Base-by-base conservation (phyloP, 2,888 invertebrate genomes). In the Ypsolopha sequella region DNA sequence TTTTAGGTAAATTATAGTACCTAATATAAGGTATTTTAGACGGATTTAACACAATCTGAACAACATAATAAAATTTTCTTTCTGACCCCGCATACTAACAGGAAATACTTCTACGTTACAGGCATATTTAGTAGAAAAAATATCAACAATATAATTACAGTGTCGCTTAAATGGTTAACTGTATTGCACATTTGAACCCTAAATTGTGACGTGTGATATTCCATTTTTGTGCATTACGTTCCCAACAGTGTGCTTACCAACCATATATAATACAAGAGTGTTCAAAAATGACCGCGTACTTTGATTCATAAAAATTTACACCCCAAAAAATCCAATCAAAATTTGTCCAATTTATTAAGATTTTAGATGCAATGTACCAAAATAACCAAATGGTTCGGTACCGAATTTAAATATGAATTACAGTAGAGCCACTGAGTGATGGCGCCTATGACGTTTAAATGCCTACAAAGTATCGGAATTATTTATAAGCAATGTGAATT, bases 71-170 rank as follows among this genome's bases (percentile, higher is more conserved):
- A 7, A 11, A 39, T 39, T 38, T n/a, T 38, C 39, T 39, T 11
- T 39, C 10, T 39, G 39, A 11, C 39, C 11, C 39, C 24, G 24
- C 24, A 24, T 24, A 24, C 24, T 38, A 10, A n/a, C 38, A 38
- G 6, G 38, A n/a, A 38, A 38, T 6, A 6, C 38, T 10, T 6
- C 38, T 38, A 38, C 24, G n/a, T 38, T 43, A 46, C 35, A 46
- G 36, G 46, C 46, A 2, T 36, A 7, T n/a, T 46, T 10, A 36
- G 46, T 46, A 46, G 46, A 46, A 46, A 46, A 46, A 46, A 46
- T 46, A 46, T 46, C 35, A 35, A 24, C 46, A 46, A 46, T 43
- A 24, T 24, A 8, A 43, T 43, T 43, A 43, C 14, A 46, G 46
- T 46, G 46, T 35, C 6, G 11, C 46, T 46, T 46, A 43, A 43